Base-by-base conservation (phyloP, 2,888 invertebrate species). In the Teinopalpus imperialis region DNA sequence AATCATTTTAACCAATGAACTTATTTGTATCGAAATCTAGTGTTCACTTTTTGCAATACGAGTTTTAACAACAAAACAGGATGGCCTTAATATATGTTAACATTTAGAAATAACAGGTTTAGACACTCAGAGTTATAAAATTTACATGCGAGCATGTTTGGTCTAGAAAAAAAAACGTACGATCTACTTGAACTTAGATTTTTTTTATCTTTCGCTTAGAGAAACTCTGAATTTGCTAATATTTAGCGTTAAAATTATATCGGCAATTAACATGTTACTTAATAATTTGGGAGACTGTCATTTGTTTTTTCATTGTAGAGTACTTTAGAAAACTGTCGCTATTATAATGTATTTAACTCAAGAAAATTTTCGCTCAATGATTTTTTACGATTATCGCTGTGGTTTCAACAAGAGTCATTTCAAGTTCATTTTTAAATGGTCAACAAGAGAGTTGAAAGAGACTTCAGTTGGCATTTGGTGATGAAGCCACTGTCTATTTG, bases 51-150 rank as follows among this genome's bases (percentile, higher is more conserved):
- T 52, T 47, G 48, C 43, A 30, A 45, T 35, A 34, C 37, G 18
- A 46, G 46, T 41, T 41, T 35, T 14, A 9, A 46, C 41, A 46
- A 46, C 46, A 42, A 51, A 54, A 54, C 56, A 56, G 43, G 51
- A 54, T 52, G 54, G 52, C 52, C 52, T 52, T 51, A 46, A 46
- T 40, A 45, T 48, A 37, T 48, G 43, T 48, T 56, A 54, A 51
- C 56, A 56, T 56, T 56, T 54, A 46, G 48, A 45, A 47, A 54
- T 49, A 56, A 51, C 56, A 46, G 56, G 56, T 56, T 56, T 52
- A 45, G 35, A 53, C 43, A 51, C 40, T 43, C 49, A n/a, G 49
- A 29, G 35, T 51, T 52, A 48, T 51, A 49, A 52, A 46, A 46
- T 46, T 41, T 35, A 41, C 40, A 46, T 43, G 9, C 21, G 27